Conservation (phyloP, 1,140 invertebrate species). For the Pararge aegeria region DNA sequence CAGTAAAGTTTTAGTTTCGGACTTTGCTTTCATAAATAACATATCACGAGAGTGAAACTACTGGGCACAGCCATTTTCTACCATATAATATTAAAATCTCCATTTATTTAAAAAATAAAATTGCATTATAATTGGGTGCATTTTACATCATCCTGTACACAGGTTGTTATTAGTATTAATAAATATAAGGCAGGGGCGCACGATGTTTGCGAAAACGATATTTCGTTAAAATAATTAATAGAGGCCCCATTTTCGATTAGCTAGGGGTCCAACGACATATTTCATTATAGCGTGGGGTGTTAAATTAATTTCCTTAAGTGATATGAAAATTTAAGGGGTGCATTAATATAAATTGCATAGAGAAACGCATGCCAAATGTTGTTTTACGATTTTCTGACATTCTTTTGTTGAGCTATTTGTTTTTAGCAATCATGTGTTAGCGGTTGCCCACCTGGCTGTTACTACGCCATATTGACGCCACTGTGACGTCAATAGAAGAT, state of each 20-base stretch:
- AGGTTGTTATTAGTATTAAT: neutral
- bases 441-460: too few relatives aligned
- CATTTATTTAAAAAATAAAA: neutral
- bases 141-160: conserved; percentile 1
- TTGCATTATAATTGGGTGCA: neutral
- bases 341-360: neutral
- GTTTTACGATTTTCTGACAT: neutral
- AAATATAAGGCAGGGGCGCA: neutral
- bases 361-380: neutral
- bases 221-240: conserved; percentile 48
- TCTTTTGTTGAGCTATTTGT: neutral
- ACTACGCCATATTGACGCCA: too few relatives aligned
- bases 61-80: neutral
- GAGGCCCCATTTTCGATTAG: conserved; percentile 36
- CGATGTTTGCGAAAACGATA: conserved; percentile 35
- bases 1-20: too few relatives aligned
- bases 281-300: conserved; percentile 7
- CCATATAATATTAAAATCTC: neutral
- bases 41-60: too few relatives aligned
- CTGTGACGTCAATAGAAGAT: too few relatives aligned
- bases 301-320: conserved; percentile 29
- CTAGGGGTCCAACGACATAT: conserved; percentile 12
- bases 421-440: neutral
- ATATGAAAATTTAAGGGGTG: conserved; percentile 21
- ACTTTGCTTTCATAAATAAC: too few relatives aligned